Conservation (phyloP, 2,113 vertebrate genomes). For the Ageneiosus marmoratus region DNA sequence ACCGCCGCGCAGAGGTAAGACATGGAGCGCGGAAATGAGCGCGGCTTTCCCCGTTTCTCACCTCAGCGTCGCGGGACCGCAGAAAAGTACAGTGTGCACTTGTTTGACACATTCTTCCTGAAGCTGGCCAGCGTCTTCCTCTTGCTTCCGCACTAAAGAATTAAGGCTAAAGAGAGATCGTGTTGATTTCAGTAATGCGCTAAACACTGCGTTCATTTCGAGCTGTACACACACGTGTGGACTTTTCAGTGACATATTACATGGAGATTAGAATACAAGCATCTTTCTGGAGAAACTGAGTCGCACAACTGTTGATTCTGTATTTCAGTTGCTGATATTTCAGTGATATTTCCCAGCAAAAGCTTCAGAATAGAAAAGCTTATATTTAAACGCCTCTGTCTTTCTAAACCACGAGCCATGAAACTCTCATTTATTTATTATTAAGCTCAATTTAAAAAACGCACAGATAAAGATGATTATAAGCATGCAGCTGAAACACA, state of each 20-base stretch:
- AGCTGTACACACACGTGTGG: too few species aligned
- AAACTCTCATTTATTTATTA: neutral
- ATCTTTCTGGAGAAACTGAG: neutral
- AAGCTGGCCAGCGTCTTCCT: neutral
- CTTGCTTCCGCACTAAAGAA: neutral
- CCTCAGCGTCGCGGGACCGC: constrained; percentile 7
- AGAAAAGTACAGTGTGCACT: neutral
- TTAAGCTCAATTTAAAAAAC: neutral
- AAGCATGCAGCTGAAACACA: neutral
- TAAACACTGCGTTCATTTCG: neutral
- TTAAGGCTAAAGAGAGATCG: neutral
- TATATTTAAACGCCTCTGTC: neutral
- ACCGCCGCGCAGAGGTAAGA: constrained; percentile 97
- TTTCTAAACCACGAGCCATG: neutral
- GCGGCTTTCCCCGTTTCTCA: neutral
- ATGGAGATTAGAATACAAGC: too few species aligned
- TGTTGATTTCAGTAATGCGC: neutral
- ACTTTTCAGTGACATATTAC: neutral
- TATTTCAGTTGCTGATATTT: neutral
- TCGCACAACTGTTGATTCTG: neutral
- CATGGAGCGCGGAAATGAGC: neutral
- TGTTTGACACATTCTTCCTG: constrained; percentile 5
- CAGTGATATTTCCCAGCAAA: neutral
- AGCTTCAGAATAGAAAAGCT: neutral
- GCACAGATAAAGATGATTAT: neutral